A percentile compares a stretch with the other conserved stretches of the same genome.
Evolutionary conservation across 2,797 vertebrate genomes (phyloP).

Genomic region (Heliangelus exortis): DNA sequence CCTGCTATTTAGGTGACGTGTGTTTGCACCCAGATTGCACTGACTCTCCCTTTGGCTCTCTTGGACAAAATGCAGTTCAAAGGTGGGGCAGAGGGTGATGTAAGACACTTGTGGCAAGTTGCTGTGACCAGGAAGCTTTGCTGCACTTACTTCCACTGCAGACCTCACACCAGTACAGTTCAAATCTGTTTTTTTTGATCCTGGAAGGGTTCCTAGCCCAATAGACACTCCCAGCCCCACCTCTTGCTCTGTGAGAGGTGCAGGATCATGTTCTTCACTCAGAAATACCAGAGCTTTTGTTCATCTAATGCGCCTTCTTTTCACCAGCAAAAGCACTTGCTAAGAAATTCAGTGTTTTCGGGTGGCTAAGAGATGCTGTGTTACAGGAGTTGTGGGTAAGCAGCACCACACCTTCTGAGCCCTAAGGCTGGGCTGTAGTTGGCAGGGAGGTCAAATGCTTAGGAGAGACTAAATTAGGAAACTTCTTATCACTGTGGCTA

Average conservation of each 20-base stretch:
- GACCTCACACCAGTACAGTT: rapidly evolving
- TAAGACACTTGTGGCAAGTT: neutral
- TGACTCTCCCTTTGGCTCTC: neutral
- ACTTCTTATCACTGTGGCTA: neutral
- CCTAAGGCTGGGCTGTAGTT: neutral
- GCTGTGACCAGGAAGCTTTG: rapidly evolving
- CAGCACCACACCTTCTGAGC: neutral
- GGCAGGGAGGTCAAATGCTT: neutral
- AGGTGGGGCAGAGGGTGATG: neutral
- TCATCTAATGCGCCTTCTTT: neutral
- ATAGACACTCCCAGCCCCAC: neutral
- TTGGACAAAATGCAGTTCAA: neutral
- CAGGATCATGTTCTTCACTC: neutral
- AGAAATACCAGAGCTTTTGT: rapidly evolving
- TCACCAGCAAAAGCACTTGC: neutral
- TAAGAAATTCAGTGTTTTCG: neutral
- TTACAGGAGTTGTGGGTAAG: neutral
- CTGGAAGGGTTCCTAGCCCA: neutral
- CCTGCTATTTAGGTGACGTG: neutral
- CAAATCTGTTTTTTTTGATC: neutral
- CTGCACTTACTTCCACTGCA: neutral
- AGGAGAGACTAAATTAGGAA: neutral
- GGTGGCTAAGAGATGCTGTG: neutral
- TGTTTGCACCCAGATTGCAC: neutral
- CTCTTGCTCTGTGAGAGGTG: neutral